Base-by-base conservation (phyloP, 2,113 vertebrate genomes). In the Gobiocypris rarus region DNA sequence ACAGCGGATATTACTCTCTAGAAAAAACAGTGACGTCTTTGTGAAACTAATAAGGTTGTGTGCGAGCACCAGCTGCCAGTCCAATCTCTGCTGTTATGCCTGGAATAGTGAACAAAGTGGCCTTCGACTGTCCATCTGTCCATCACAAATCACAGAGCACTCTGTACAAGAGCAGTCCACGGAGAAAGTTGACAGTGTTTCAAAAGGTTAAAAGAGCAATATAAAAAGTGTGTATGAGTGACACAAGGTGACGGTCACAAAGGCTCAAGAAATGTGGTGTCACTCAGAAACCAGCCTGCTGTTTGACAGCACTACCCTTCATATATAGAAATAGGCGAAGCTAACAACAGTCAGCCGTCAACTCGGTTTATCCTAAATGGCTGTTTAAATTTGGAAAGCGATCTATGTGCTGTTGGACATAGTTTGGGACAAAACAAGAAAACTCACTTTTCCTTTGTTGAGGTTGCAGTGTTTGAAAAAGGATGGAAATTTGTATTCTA, bases 111-210 rank as follows among this genome's bases (percentile, higher is more conserved):
- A 63, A 31, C 17, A 48, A 82, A 83, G 17, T 81, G 52, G 34
- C n/a, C 31, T 41, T 81, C 65, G 24, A 17, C 65, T 54, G 28
- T 34, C 75, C 73, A 75, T 82, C 54, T 54, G 58, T 78, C 79
- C 67, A 34, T 61, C 45, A 81, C 65, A 43, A 81, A 26, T 80
- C 63, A 58, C 52, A 81, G 69, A 41, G 83, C n/a, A 22, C n/a
- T 14, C 24, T 0, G 8, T 69, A 59, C 45, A 19, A 56, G 4
- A 65, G 22, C 38, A 65, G 58, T 58, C 48, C 50, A 59, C 52
- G 3, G 59, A 75, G 58, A 75, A 87, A 89, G 84, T 69, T 77
- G 41, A 88, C 70, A 61, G 81, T 83, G 52, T 81, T 75, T 3
- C 59, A 26, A 75, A 22, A 82, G 75, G 59, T n/a, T 56, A 83